Base-by-base conservation (phyloP, 2,113 vertebrate genomes). In the Halichoeres trimaculatus region DNA sequence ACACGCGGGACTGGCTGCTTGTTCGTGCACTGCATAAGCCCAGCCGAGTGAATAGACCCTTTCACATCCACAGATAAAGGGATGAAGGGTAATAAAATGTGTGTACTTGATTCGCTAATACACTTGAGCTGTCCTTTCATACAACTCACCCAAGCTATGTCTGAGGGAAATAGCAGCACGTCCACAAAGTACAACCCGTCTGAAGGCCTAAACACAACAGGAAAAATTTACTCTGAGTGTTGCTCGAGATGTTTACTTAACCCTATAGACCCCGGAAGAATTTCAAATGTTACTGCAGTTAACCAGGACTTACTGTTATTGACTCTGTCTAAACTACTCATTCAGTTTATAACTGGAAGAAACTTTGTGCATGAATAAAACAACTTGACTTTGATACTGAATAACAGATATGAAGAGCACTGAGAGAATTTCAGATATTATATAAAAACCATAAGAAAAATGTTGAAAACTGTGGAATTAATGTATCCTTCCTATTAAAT, bases 51-150 rank as follows among this genome's bases (percentile, higher is more conserved):
- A 90, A 89, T 84, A 81, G 84, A 88, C 65, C 76, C 80, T 81
- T 90, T 86, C 84, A 85, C 80, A 68, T 79, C 80, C 70, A 69
- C 71, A 84, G 89, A 90, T 88, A 90, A 91, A 90, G 60, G 86
- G 72, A 85, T 88, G 87, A 87, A 73, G 76, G 81, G 77, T 73
- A 81, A 89, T 88, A 87, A 89, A 87, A 83, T 67, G 85, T 85
- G 83, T 87, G 78, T 85, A 83, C 77, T 84, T 88, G 90, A 84
- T 75, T 84, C 57, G 12, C 74, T 76, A 74, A 85, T 79, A 85
- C 80, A 89, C 86, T 85, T 77, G 68, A 86, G 86, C 75, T 83
- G 81, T 65, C 81, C 77, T 87, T 85, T 83, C 79, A 81, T 74
- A 77, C 85, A 65, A 63, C 81, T 87, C 76, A 72, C 56, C 56